Percentiles rank a stretch among this genome's conserved stretches.
These are phyloP conservation scores for Hipposideros larvatus DNA, from an alignment of 2,797 vertebrate genomes.

Conservation along the genomic window DNA sequence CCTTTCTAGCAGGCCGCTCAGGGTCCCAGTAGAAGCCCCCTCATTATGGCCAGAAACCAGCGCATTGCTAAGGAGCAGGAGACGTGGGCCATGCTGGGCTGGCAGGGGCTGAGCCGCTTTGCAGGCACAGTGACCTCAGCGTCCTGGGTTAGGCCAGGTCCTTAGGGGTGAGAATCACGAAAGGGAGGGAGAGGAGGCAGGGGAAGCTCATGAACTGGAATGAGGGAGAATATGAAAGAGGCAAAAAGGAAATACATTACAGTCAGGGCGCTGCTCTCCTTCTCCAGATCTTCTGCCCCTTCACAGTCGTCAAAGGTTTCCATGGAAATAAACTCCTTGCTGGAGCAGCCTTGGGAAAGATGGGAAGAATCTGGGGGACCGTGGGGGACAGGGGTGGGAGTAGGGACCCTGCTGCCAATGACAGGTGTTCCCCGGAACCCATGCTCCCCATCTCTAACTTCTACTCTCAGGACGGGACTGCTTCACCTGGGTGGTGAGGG, in stretches of 20 bases:
- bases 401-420: background rate
- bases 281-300: constrained; percentile 92
- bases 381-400: background rate
- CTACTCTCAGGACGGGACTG: background rate
- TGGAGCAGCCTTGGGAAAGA: constrained; percentile 90
- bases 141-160: background rate
- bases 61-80: fast-evolving
- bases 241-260: constrained; percentile 85
- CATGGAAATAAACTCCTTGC: constrained; percentile 91
- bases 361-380: background rate
- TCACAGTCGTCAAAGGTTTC: constrained; percentile 93
- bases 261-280: constrained; percentile 91
- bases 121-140: background rate
- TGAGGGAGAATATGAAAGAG: background rate
- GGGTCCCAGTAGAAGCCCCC: background rate
- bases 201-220: background rate
- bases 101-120: background rate
- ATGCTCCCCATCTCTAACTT: background rate
- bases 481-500: background rate
- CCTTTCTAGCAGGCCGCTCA: background rate
- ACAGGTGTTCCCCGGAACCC: background rate
- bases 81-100: background rate
- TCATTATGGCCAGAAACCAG: background rate
- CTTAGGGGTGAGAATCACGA: background rate
- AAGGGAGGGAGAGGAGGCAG: background rate